Base-by-base conservation (phyloP, 2,888 invertebrate genomes). In the Dryobota labecula region DNA sequence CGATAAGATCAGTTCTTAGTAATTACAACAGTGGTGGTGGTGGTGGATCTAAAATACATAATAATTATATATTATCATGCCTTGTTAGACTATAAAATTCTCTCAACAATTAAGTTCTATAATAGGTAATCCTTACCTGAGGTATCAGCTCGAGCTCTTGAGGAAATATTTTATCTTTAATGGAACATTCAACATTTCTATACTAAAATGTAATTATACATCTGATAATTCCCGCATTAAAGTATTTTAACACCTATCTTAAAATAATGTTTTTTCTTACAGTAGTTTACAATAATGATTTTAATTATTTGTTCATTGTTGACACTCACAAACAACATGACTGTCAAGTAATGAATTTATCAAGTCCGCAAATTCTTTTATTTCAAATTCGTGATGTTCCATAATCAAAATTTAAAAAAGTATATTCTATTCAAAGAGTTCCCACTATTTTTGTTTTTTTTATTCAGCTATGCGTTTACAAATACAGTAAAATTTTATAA, bases 91-190 rank as follows among this genome's bases (percentile, higher is more conserved):
- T 9, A 13, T 13, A 2, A 4, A 43, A 43, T 41, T 41, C 41
- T 20, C 41, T 13, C 9, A 61, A 61, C 24, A 49, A 30, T 2
- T 20, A 58, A 27, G n/a, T 57, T 24, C 18, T 45, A 5, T 13
- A 33, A 24, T 20, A 41, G 27, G 9, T 11, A 61, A 20, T 15
- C 45, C 73, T 73, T 73, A 73, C 73, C 73, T 73, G 24, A 7
- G 9, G 20, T 66, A 24, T 73, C 57, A 53, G 41, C 33, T 27
- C 18, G 1, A 67, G 20, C 6, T 58, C n/a, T 30, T 38, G 1
- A 45, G 38, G 2, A 51, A 51, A 58, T 57, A 41, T 45, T 30
- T 58, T 24, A 13, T 45, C 0, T 27, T 13, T 15, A 66, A 11
- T 20, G 13, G n/a, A 41, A 15, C n/a, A 36, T 8, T 30, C 11